These are phyloP conservation scores for Oxycera nigricornis DNA, from an alignment of 2,888 invertebrate genomes.

Conservation along the genomic window DNA sequence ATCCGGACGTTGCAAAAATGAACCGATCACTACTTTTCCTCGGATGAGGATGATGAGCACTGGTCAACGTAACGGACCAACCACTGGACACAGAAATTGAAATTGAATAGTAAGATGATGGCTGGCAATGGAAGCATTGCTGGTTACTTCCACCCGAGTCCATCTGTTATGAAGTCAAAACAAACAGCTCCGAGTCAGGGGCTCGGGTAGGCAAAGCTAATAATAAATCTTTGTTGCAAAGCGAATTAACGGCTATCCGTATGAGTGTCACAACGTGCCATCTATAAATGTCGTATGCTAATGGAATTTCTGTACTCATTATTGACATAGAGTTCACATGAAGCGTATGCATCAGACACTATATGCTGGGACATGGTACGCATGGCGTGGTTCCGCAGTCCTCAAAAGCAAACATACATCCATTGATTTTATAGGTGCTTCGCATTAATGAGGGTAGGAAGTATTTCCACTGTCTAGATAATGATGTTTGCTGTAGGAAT, in stretches of 20 bases:
- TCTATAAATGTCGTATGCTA: constrained; percentile 37
- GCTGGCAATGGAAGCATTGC: constrained; percentile 7
- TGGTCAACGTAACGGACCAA: not conserved
- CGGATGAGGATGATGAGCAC: constrained; percentile 7
- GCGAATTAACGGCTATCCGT: constrained; percentile 37
- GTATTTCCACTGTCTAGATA: too few relatives aligned
- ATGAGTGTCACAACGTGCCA: constrained; percentile 36
- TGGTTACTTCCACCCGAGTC: constrained; percentile 27
- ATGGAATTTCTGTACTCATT: constrained; percentile 35
- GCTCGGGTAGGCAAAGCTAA: constrained; percentile 13
- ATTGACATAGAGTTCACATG: constrained; percentile 33
- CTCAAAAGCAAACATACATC: too few relatives aligned
- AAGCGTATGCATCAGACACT: constrained; percentile 1
- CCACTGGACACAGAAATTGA: constrained; percentile 2
- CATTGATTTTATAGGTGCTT: not conserved
- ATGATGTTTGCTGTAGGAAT: too few relatives aligned
- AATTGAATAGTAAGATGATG: constrained; percentile 14
- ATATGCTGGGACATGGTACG: not conserved
- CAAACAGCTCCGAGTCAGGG: constrained; percentile 23
- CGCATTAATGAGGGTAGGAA: too few relatives aligned
- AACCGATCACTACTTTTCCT: not conserved
- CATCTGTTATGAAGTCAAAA: constrained; percentile 38
- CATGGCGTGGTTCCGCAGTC: not conserved
- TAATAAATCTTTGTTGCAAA: constrained; percentile 37
- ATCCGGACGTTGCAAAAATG: not conserved